phyloP scores from a whole-genome alignment of 2,113 vertebrate genomes.

The Eulacestoma nigropectus region DNA sequence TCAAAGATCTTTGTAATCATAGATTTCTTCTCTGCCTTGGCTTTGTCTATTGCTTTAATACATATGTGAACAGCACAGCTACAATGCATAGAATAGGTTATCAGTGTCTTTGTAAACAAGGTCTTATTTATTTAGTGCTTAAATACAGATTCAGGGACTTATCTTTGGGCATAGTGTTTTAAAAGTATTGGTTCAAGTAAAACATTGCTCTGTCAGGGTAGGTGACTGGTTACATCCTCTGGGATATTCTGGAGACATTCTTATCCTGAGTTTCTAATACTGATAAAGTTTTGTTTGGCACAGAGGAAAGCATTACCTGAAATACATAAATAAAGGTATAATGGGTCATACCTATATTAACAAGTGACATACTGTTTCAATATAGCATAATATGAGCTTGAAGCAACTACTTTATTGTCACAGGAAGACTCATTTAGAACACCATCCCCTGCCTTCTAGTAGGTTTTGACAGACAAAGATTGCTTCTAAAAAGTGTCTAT shows the following conservation, averaged over 20 bases:
- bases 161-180: neutral
- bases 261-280: neutral
- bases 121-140: neutral
- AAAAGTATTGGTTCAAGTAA: neutral
- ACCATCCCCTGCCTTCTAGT: neutral
- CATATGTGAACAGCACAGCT: neutral
- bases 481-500: neutral
- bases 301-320: neutral
- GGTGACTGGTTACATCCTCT: neutral
- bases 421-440: neutral
- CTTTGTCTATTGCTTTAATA: neutral
- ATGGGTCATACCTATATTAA: neutral
- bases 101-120: neutral
- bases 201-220: neutral
- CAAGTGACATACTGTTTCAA: neutral
- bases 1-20: neutral
- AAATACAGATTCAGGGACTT: neutral
- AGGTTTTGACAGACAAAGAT: neutral
- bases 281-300: neutral
- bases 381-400: neutral
- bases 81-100: neutral
- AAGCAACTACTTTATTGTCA: neutral
- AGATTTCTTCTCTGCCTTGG: neutral
- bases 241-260: neutral
- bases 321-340: neutral